Percentiles rank a stretch among this genome's conserved stretches.
These are phyloP conservation scores for Ornithorhynchus anatinus DNA, from an alignment of 2,113 vertebrate species.

Conservation along the genomic window DNA sequence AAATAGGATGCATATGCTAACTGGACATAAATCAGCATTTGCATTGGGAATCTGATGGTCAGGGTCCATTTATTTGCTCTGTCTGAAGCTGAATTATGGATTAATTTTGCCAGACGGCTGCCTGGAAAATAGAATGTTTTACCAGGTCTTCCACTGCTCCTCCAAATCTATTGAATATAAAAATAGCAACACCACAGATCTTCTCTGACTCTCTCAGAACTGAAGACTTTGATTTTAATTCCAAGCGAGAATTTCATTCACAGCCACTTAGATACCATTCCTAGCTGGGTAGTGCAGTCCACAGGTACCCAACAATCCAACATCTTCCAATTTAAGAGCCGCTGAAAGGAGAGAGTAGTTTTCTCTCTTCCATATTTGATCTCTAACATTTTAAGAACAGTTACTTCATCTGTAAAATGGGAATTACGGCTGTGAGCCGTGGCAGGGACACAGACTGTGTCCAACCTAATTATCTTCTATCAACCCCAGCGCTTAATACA, in stretches of 20 bases:
- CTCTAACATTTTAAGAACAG: not conserved
- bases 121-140: rapidly evolving
- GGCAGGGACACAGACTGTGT: too few species aligned
- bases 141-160: not conserved
- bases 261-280: rapidly evolving
- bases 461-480: too few species aligned
- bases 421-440: too few species aligned
- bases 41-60: too few species aligned
- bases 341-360: not conserved
- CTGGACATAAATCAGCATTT: too few species aligned
- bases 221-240: too few species aligned
- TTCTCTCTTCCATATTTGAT: rapidly evolving
- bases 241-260: not conserved
- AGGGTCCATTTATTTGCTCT: rapidly evolving
- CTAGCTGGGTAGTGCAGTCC: not conserved
- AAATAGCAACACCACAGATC: not conserved
- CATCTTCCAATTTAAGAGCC: not conserved
- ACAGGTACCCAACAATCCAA: not conserved
- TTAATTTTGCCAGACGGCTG: not conserved
- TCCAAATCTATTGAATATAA: too few species aligned
- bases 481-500: too few species aligned
- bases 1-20: too few species aligned
- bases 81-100: not conserved
- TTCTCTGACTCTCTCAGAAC: too few species aligned
- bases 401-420: too few species aligned